phyloP scores from a whole-genome alignment of 2,888 invertebrate species.

The Dicranocentrus wangi region DNA sequence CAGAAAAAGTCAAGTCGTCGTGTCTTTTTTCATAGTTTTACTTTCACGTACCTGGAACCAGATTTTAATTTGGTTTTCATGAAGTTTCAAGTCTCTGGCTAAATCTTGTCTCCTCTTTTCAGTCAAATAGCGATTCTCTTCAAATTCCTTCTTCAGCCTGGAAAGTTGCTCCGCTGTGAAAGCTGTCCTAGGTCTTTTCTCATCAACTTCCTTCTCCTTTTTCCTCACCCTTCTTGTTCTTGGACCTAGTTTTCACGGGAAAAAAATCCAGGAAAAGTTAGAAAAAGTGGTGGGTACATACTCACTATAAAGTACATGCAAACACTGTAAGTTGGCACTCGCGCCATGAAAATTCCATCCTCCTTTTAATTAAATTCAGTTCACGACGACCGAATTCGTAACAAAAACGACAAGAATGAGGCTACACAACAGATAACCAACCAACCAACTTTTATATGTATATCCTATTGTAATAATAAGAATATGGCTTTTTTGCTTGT shows the following conservation, averaged over 20 bases:
- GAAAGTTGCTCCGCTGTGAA: slow-evolving; percentile 95
- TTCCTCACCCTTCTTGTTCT: slow-evolving; percentile 77
- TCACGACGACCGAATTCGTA: slow-evolving; percentile 48
- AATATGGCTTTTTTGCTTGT: not conserved
- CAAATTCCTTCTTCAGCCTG: slow-evolving; percentile 93
- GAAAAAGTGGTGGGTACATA: slow-evolving; percentile 11
- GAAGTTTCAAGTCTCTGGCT: slow-evolving; percentile 91
- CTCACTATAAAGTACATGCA: not conserved
- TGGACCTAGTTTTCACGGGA: slow-evolving; percentile 76
- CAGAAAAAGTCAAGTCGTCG: not conserved
- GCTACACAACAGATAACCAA: too few species aligned
- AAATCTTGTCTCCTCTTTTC: slow-evolving; percentile 92
- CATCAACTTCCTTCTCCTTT: slow-evolving; percentile 78
- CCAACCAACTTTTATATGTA: too few species aligned
- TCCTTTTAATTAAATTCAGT: slow-evolving; percentile 58
- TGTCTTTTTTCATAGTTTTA: not conserved
- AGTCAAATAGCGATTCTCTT: slow-evolving; percentile 93
- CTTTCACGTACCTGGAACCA: slow-evolving; percentile 81
- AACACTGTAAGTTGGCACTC: not conserved
- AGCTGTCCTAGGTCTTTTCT: slow-evolving; percentile 95
- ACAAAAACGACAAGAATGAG: too few species aligned
- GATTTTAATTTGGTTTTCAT: slow-evolving; percentile 97
- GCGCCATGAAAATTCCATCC: slow-evolving; percentile 31
- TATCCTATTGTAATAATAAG: not conserved
- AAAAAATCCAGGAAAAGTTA: slow-evolving; percentile 19